A percentile compares a stretch with the other conserved stretches of the same genome.
Conservation (phyloP, 2,113 vertebrate genomes). For the Martes martes region DNA sequence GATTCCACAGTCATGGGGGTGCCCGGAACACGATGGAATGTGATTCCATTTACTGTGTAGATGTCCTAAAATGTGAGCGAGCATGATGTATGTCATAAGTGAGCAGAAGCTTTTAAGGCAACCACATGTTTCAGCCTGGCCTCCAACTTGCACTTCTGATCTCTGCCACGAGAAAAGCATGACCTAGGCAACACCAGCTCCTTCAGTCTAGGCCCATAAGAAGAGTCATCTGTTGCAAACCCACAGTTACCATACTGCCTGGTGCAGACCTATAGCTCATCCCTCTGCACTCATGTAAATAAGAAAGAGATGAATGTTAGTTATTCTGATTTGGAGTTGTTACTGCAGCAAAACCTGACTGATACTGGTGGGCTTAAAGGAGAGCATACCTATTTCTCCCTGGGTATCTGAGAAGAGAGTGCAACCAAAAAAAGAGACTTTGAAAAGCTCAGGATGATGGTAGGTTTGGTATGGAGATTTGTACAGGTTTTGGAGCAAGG, state of each 20-base stretch:
- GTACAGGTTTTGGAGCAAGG: not conserved
- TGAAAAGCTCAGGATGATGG: not conserved
- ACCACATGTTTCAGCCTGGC: not conserved
- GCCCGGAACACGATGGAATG: constrained; percentile 94
- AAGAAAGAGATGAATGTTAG: not conserved
- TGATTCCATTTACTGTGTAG: constrained; percentile 87
- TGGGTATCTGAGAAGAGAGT: not conserved
- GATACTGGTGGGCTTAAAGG: not conserved
- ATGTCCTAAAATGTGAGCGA: not conserved
- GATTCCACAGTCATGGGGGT: constrained; percentile 95
- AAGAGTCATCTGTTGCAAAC: not conserved
- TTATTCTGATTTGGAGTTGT: not conserved
- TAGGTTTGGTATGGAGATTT: not conserved
- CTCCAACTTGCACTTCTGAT: not conserved
- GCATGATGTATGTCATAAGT: not conserved
- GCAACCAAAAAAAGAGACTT: not conserved
- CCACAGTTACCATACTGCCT: not conserved
- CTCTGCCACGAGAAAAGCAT: not conserved
- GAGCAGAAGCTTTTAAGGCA: not conserved
- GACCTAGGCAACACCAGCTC: not conserved
- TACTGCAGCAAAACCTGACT: not conserved
- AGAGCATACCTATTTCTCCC: not conserved
- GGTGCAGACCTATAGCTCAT: not conserved
- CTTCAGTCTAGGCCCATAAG: not conserved
- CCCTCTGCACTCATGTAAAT: not conserved